phyloP scores from a whole-genome alignment of 2,113 vertebrate genomes.

The Calidris pugnax region DNA sequence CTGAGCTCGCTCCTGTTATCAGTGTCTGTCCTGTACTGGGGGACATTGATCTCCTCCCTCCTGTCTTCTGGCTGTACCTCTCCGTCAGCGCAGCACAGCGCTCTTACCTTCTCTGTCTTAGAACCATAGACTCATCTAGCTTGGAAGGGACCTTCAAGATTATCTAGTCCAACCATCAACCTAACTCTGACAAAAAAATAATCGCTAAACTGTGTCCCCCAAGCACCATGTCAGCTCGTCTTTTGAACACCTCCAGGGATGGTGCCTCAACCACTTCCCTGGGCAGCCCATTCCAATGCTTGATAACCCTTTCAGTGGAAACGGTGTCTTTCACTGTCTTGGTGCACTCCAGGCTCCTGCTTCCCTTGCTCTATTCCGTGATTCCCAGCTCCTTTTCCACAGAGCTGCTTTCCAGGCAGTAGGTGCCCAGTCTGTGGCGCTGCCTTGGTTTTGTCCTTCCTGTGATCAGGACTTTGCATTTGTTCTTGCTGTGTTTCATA shows the following conservation, averaged over 20 bases:
- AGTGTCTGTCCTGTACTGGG: not conserved
- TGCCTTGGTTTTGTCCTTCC: not conserved
- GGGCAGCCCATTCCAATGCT: too few relatives aligned
- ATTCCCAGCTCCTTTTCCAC: not conserved
- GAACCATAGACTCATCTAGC: too few relatives aligned
- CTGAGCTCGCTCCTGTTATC: not conserved
- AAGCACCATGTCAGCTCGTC: too few relatives aligned
- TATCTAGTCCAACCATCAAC: too few relatives aligned
- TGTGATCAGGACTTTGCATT: rapidly evolving
- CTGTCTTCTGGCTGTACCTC: not conserved
- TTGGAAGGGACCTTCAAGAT: too few relatives aligned
- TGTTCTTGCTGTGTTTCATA: not conserved
- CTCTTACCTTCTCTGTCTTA: not conserved
- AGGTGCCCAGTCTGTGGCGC: not conserved
- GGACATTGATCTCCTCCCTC: not conserved
- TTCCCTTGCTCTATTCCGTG: not conserved
- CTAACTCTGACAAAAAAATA: too few relatives aligned
- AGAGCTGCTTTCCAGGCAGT: not conserved
- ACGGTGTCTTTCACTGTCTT: too few relatives aligned
- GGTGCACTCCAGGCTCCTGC: not conserved
- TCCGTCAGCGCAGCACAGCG: not conserved
- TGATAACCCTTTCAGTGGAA: too few relatives aligned
- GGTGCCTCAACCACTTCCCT: too few relatives aligned
- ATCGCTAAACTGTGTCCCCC: too few relatives aligned
- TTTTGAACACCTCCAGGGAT: too few relatives aligned